Conservation (phyloP, 2,113 vertebrate genomes). For the Marcusenius ussheri region DNA sequence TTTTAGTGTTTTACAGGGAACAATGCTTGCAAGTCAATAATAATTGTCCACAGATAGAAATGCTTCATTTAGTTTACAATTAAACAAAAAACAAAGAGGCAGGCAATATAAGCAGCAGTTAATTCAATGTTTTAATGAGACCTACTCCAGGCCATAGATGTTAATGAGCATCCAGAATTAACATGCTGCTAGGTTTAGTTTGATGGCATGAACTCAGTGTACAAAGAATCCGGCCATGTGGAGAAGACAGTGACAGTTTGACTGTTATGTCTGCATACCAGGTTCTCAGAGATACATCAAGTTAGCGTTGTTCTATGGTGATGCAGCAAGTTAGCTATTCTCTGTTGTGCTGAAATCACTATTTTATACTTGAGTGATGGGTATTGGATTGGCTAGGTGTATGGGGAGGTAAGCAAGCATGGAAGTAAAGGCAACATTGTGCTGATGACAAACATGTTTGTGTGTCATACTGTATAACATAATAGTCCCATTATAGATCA, state of each 20-base stretch:
- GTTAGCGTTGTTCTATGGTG: neutral
- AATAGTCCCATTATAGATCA: neutral
- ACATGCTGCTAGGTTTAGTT: constrained; percentile 18
- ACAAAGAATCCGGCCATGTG: neutral
- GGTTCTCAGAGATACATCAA: neutral
- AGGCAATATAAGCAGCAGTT: constrained; percentile 49
- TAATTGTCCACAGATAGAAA: constrained; percentile 55
- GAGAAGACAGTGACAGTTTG: neutral
- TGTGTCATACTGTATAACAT: neutral
- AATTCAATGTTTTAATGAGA: constrained; percentile 61
- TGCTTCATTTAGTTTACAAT: constrained; percentile 60
- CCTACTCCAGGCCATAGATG: constrained; percentile 60
- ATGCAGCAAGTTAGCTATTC: neutral
- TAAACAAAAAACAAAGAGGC: constrained; percentile 40
- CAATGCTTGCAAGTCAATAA: constrained; percentile 50
- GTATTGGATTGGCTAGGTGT: neutral
- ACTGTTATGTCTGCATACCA: no score
- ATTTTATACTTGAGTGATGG: neutral
- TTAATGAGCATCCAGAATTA: constrained; percentile 52
- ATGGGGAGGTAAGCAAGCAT: neutral
- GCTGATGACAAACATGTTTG: neutral
- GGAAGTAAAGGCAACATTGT: neutral
- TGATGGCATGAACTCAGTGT: neutral
- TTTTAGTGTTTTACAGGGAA: constrained; percentile 35
- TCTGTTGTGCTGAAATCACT: neutral